Base-by-base conservation (phyloP, 2,888 invertebrate genomes). In the Morpho helenor region DNA sequence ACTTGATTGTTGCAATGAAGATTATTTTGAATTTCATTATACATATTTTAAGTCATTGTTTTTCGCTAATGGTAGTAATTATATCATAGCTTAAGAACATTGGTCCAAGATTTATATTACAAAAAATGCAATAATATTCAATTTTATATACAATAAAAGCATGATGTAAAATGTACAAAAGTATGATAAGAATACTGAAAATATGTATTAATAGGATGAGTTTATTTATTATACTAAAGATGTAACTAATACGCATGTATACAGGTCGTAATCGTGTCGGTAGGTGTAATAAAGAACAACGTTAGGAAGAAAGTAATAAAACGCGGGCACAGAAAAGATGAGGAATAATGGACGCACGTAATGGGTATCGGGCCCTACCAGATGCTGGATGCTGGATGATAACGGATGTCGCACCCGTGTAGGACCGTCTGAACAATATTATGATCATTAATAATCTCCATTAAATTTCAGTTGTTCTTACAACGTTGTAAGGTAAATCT, bases 251-350 rank as follows among this genome's bases (percentile, higher is more conserved):
- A n/a, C 5, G 8, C 43, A 43, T n/a, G n/a, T 3, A 9, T 43
- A 8, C 43, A 43, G 43, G 43, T 39, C 45, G 22, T 31, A 16
- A 7, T 57, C 52, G 56, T 40, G 9, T 56, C 63, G 50, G 52
- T 49, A 46, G 8, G 45, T 46, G 10, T 51, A 59, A 65, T 40
- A 23, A 31, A 52, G 23, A 43, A 8, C 42, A 63, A 60, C 59
- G 62, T 62, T 60, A 53, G 65, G 66, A 70, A 72, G 73, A 77
- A 80, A 79, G 76, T 77, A 82, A 83, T 81, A 80, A 80, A 82
- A 79, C 67, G 62, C 58, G 66, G 60, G 69, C 71, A 80, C 75
- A 78, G 75, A 78, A 79, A 77, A 74, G 75, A 72, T 65, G 64
- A 66, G 65, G 73, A 70, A 80, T 79, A 81, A 78, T 75, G 71